A percentile compares a stretch with the other conserved stretches of the same genome.
Conservation (phyloP, 1,140 invertebrate genomes). For the Zaprionus vittiger region DNA sequence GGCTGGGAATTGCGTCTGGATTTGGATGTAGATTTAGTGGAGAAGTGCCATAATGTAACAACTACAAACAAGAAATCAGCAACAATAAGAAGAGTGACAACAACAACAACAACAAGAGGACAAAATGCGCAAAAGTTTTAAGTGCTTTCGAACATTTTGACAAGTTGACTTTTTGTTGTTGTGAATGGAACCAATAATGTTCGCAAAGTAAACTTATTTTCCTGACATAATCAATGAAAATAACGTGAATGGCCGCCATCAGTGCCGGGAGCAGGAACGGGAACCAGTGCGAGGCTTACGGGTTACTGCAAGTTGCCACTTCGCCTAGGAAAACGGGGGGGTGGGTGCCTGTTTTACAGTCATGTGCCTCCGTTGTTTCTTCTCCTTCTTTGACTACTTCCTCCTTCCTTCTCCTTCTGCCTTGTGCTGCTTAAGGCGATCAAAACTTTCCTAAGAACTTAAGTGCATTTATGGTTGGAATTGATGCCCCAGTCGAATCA, state of each 20-base stretch:
- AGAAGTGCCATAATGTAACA: conserved; percentile 60
- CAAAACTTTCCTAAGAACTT: conserved; percentile 28
- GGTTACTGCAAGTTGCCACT: background rate
- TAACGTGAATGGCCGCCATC: conserved; percentile 48
- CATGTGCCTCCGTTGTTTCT: background rate
- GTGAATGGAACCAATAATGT: conserved; percentile 66
- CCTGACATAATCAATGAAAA: conserved; percentile 62
- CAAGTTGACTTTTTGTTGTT: conserved; percentile 69
- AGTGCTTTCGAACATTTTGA: conserved; percentile 74
- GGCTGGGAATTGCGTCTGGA: conserved; percentile 13
- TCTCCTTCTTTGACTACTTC: too few relatives aligned
- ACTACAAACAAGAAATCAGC: conserved; percentile 64
- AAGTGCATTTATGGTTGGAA: conserved; percentile 24
- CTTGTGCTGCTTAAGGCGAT: conserved; percentile 19
- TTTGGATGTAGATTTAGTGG: conserved; percentile 53
- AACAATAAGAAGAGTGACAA: conserved; percentile 11
- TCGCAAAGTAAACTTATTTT: conserved; percentile 63
- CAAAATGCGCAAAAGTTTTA: conserved; percentile 68
- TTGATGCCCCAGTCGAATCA: conserved; percentile 10
- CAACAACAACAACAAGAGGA: conserved; percentile 11
- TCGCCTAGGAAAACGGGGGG: background rate
- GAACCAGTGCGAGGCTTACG: background rate
- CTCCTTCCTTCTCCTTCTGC: background rate
- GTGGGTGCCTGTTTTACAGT: background rate
- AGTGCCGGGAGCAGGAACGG: background rate